These are phyloP conservation scores for Nomada fabriciana DNA, from an alignment of 2,888 invertebrate genomes.

Conservation along the genomic window DNA sequence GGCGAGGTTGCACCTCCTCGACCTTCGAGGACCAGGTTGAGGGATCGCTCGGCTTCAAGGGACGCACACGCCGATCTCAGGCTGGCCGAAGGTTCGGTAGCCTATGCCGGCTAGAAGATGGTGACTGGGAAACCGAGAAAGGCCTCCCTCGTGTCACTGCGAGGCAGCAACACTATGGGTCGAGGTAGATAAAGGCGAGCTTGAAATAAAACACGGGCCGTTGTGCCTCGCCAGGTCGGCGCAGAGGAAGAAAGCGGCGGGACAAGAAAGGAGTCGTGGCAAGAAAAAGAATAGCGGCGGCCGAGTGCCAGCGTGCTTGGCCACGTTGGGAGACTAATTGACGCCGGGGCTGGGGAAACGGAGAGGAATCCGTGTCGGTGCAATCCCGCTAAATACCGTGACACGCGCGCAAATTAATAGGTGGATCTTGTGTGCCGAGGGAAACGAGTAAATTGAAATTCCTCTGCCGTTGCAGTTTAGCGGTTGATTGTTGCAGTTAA, in stretches of 20 bases:
- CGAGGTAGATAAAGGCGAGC: constrained; percentile 49
- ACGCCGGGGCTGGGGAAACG: constrained; percentile 68
- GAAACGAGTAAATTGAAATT: constrained; percentile 73
- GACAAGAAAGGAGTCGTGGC: background rate
- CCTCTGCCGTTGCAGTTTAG: constrained; percentile 37
- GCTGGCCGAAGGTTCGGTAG: constrained; percentile 53
- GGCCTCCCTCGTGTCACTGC: constrained; percentile 51
- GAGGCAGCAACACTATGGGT: constrained; percentile 50
- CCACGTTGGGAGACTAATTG: constrained; percentile 79
- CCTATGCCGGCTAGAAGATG: constrained; percentile 17
- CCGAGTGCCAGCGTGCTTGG: constrained; percentile 22
- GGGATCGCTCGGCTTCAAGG: constrained; percentile 27
- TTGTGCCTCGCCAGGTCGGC: constrained; percentile 15
- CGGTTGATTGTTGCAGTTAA: background rate
- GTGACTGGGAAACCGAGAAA: constrained; percentile 55
- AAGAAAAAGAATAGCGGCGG: constrained; percentile 43
- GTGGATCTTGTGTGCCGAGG: constrained; percentile 58
- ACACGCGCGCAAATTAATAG: constrained; percentile 77
- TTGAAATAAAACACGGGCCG: constrained; percentile 66
- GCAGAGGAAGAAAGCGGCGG: constrained; percentile 43
- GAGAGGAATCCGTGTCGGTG: constrained; percentile 58
- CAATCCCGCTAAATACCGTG: constrained; percentile 69
- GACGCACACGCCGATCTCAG: constrained; percentile 44
- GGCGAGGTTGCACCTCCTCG: constrained; percentile 58
- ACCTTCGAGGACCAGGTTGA: constrained; percentile 41